A percentile compares a stretch with the other conserved stretches of the same genome.
Evolutionary conservation across 2,113 vertebrate species (phyloP).

Genomic region (Chaetorhynchus papuensis): DNA sequence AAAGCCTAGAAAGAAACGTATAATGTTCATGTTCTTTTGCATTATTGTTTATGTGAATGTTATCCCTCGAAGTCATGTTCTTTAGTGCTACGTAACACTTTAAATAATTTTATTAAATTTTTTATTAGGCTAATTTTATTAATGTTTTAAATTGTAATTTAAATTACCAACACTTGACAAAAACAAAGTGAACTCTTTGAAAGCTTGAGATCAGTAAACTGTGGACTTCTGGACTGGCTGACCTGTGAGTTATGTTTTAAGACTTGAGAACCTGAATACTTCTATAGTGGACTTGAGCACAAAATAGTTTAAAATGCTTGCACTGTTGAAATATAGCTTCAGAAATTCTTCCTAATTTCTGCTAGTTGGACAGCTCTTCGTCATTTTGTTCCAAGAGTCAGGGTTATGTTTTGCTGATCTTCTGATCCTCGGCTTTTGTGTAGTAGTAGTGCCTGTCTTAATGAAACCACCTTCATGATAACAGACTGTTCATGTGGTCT

Average conservation of each 20-base stretch:
- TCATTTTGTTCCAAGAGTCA: not conserved
- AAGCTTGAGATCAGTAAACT: not conserved
- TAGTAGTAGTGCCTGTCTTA: not conserved
- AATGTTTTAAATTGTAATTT: not conserved
- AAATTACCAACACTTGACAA: not conserved
- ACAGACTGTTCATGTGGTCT: not conserved
- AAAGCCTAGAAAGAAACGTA: not conserved
- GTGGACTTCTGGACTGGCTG: not conserved
- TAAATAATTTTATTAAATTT: not conserved
- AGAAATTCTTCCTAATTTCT: not conserved
- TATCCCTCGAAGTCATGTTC: not conserved
- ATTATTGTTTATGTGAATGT: not conserved
- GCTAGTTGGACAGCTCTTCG: not conserved
- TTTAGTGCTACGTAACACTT: not conserved
- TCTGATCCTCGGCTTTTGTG: not conserved
- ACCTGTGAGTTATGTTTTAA: not conserved
- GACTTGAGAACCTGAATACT: not conserved
- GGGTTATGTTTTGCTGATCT: not conserved
- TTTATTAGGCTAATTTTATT: not conserved
- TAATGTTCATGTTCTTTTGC: not conserved
- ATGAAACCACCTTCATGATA: not conserved
- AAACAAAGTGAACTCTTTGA: not conserved
- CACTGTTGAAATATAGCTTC: not conserved
- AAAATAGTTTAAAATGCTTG: not conserved
- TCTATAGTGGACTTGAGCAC: not conserved